Conservation (phyloP, 2,113 vertebrate species). For the Gadus chalcogrammus region DNA sequence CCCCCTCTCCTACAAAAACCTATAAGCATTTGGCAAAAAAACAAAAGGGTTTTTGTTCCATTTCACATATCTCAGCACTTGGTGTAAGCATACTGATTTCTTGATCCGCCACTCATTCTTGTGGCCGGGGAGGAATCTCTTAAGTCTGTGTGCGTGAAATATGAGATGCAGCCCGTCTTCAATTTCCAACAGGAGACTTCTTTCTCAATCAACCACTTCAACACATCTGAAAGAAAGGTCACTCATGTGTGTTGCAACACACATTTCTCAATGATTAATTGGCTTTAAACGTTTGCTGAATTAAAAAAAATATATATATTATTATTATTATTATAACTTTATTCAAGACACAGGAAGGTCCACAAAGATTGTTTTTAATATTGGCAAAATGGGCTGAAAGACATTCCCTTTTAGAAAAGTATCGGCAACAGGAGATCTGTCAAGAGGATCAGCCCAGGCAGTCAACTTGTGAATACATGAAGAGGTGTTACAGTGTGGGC, state of each 20-base stretch:
- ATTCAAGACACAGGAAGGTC: too few relatives aligned
- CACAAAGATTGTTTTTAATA: too few relatives aligned
- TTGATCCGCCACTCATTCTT: conserved; percentile 14
- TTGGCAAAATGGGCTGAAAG: too few relatives aligned
- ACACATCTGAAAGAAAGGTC: conserved; percentile 52
- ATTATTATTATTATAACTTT: too few relatives aligned
- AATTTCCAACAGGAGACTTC: conserved; percentile 45
- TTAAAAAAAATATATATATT: too few relatives aligned
- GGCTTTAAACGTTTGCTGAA: background rate
- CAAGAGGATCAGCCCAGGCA: too few relatives aligned
- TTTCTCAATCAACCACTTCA: conserved; percentile 48
- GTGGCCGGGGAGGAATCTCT: conserved; percentile 23
- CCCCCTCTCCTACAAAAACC: background rate
- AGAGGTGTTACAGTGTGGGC: too few relatives aligned
- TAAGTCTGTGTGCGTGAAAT: conserved; percentile 51
- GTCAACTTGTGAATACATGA: too few relatives aligned
- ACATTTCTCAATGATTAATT: conserved; percentile 39
- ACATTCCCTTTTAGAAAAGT: too few relatives aligned
- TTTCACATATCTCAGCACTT: conserved; percentile 3
- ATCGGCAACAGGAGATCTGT: too few relatives aligned
- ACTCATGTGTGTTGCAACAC: conserved; percentile 44
- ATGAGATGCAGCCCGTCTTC: conserved; percentile 44
- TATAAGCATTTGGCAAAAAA: too few relatives aligned
- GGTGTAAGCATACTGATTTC: conserved; percentile 1
- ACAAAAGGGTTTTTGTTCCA: conserved; percentile 17